phyloP scores from a whole-genome alignment of 2,113 vertebrate genomes.

The Heloderma charlesbogerti region DNA sequence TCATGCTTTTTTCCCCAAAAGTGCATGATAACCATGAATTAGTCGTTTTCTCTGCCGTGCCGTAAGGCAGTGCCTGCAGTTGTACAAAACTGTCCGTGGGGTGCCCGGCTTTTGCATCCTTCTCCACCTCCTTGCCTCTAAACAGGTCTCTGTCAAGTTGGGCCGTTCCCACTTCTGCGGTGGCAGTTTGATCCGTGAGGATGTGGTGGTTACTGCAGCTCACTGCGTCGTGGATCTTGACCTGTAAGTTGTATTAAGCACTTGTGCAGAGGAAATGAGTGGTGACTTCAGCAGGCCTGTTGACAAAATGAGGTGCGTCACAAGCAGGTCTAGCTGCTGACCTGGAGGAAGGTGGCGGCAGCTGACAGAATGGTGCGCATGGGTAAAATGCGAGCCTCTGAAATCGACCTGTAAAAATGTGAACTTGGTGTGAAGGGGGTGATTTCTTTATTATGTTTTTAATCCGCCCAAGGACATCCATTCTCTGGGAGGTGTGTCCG shows the following conservation, averaged over 20 bases:
- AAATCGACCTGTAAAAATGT: no score
- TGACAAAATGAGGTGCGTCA: no score
- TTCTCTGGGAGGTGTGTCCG: no score
- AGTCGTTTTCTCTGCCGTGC: no score
- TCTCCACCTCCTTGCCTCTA: background rate
- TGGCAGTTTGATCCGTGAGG: conserved; percentile 8
- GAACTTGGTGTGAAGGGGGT: no score
- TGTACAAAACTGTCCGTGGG: background rate
- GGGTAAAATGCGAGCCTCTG: no score
- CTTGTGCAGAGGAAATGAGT: background rate
- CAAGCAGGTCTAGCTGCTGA: background rate
- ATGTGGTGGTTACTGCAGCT: background rate
- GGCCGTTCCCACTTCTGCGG: conserved; percentile 15
- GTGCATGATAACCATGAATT: no score
- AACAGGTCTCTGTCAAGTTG: conserved; percentile 37
- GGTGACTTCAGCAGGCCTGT: background rate
- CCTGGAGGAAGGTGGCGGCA: no score
- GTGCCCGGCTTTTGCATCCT: background rate
- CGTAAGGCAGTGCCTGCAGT: background rate
- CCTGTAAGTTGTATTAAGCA: conserved; percentile 1
- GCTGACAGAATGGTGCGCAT: no score
- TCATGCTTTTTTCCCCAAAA: no score
- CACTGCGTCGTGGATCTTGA: background rate
- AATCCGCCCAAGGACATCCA: no score
- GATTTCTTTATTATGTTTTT: no score